These are phyloP conservation scores for Formica exsecta DNA, from an alignment of 1,140 invertebrate species.

Conservation along the genomic window DNA sequence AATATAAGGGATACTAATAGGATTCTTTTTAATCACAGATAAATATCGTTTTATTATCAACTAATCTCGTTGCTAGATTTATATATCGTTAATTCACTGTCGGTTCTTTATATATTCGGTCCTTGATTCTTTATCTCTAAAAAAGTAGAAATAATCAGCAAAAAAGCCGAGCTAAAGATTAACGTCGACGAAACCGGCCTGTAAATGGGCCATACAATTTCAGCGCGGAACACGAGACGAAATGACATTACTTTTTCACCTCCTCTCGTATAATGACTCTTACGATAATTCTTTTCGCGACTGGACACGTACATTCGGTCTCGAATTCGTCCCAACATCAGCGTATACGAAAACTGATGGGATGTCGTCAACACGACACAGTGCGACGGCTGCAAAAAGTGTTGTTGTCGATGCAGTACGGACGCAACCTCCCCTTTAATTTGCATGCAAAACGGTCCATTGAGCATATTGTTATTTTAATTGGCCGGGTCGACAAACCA, in stretches of 20 bases:
- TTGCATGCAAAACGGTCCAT: slow-evolving; percentile 74
- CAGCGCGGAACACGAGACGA: not conserved
- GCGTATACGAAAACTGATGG: not conserved
- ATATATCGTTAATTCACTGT: not conserved
- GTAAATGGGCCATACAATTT: not conserved
- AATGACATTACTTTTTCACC: slow-evolving; percentile 10
- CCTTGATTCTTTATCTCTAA: not conserved
- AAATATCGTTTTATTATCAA: not conserved
- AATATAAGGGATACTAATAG: not conserved
- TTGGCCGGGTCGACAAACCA: slow-evolving; percentile 54
- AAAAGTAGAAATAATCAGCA: not conserved
- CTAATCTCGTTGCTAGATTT: not conserved
- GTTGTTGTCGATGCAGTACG: slow-evolving; percentile 54
- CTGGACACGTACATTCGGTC: not conserved
- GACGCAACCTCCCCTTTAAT: slow-evolving; percentile 63
- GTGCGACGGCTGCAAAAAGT: slow-evolving; percentile 62
- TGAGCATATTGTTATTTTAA: slow-evolving; percentile 77
- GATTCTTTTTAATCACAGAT: not conserved
- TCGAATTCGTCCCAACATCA: not conserved
- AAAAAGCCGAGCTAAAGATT: not conserved
- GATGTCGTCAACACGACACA: not conserved
- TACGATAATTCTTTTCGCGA: slow-evolving; percentile 31
- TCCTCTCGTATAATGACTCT: not conserved
- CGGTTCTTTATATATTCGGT: not conserved
- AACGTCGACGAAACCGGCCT: not conserved